Percentiles rank a stretch among this genome's conserved stretches.
Conservation (phyloP, 2,888 invertebrate genomes). For the Rutpela maculata region DNA sequence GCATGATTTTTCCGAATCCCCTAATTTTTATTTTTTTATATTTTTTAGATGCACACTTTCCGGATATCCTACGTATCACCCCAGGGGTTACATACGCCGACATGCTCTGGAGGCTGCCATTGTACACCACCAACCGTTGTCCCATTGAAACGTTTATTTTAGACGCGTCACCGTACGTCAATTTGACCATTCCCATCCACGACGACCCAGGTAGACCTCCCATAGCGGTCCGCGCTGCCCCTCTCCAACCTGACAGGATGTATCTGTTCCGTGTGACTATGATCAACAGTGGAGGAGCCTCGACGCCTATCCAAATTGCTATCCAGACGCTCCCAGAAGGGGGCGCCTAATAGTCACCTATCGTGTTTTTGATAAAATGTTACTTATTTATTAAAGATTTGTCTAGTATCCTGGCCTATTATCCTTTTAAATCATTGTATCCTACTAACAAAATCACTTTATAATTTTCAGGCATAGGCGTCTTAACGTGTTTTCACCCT, state of each 20-base stretch:
- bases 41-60: background rate
- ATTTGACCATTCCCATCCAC: background rate
- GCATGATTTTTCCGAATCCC: no score
- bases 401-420: background rate
- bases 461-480: no score
- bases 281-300: background rate
- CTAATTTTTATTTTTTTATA: no score
- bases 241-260: background rate
- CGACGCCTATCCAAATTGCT: background rate
- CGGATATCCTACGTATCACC: background rate
- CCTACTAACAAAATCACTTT: no score
- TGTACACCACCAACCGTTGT: background rate
- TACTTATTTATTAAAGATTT: background rate
- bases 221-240: background rate
- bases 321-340: background rate
- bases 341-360: background rate
- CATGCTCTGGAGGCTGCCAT: background rate
- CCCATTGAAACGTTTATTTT: background rate
- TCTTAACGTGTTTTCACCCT: no score
- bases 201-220: background rate
- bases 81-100: background rate
- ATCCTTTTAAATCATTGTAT: no score
- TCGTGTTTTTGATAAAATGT: background rate
- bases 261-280: background rate
- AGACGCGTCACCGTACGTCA: background rate